Conservation (phyloP, 2,113 vertebrate genomes). For the Cololabis saira region DNA sequence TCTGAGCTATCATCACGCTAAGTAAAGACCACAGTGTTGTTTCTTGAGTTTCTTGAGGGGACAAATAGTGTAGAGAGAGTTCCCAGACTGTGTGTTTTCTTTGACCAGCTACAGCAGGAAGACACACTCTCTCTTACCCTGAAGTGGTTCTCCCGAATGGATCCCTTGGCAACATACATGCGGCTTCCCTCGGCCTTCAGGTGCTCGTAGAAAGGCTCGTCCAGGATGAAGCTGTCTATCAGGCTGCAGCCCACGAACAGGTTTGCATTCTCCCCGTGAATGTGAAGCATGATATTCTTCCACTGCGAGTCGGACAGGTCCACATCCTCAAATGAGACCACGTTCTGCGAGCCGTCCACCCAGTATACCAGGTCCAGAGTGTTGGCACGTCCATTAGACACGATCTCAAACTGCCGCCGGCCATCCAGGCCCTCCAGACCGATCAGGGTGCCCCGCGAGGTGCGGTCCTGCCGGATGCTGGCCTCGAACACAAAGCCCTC, state of each 20-base stretch:
- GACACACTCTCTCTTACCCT: conserved; percentile 82
- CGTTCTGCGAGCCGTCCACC: conserved; percentile 86
- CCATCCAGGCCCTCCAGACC: conserved; percentile 85
- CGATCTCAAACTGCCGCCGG: conserved; percentile 90
- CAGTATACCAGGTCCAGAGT: conserved; percentile 94
- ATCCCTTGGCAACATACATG: conserved; percentile 92
- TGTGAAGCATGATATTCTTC: conserved; percentile 94
- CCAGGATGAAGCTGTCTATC: conserved; percentile 91
- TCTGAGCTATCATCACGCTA: conserved; percentile 35
- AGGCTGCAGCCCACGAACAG: conserved; percentile 93
- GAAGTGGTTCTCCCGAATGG: conserved; percentile 91
- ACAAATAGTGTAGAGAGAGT: conserved; percentile 4
- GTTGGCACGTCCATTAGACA: conserved; percentile 93
- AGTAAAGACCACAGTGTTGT: conserved; percentile 29
- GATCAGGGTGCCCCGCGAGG: conserved; percentile 89
- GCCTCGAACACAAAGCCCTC: conserved; percentile 94
- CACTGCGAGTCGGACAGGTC: conserved; percentile 94
- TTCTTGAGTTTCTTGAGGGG: conserved; percentile 31
- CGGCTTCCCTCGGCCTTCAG: conserved; percentile 84
- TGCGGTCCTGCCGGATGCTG: conserved; percentile 90
- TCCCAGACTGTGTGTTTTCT: conserved; percentile 11
- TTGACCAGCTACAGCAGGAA: not conserved
- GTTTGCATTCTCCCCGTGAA: conserved; percentile 90
- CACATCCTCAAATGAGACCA: conserved; percentile 92
- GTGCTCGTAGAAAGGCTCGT: conserved; percentile 94